These are phyloP conservation scores for Python bivittatus DNA, from an alignment of 2,113 vertebrate genomes.

Conservation along the genomic window DNA sequence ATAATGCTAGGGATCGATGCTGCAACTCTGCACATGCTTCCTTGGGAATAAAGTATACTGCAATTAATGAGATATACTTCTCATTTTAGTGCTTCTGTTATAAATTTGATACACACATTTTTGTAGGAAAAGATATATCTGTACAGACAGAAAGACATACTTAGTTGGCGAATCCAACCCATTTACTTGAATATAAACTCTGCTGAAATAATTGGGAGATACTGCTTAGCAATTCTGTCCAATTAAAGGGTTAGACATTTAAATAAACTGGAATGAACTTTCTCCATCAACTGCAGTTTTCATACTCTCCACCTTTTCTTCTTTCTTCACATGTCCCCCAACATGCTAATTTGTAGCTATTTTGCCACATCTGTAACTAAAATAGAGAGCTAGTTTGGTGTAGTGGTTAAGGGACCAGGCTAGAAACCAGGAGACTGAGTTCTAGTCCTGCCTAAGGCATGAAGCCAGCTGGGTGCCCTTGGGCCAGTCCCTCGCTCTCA, in stretches of 20 bases:
- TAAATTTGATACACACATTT: background rate
- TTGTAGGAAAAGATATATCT: background rate
- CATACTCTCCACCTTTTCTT: too few relatives aligned
- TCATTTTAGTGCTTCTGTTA: background rate
- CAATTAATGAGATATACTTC: background rate
- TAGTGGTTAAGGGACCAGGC: background rate
- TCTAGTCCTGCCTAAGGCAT: background rate
- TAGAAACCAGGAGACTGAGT: background rate
- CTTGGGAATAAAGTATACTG: background rate
- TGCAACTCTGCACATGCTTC: background rate
- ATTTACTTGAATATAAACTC: background rate
- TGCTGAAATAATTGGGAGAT: background rate
- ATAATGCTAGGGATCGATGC: background rate
- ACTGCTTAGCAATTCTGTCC: background rate
- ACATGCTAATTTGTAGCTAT: background rate
- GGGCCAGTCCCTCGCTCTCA: background rate
- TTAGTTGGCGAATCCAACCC: background rate
- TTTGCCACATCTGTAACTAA: background rate
- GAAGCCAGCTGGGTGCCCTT: background rate
- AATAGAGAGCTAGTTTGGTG: background rate
- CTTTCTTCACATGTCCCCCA: background rate
- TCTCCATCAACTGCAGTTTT: background rate
- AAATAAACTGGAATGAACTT: background rate
- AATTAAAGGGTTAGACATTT: background rate
- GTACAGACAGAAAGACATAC: background rate